These are phyloP conservation scores for Hippolais icterina DNA, from an alignment of 2,113 vertebrate genomes.

Conservation along the genomic window DNA sequence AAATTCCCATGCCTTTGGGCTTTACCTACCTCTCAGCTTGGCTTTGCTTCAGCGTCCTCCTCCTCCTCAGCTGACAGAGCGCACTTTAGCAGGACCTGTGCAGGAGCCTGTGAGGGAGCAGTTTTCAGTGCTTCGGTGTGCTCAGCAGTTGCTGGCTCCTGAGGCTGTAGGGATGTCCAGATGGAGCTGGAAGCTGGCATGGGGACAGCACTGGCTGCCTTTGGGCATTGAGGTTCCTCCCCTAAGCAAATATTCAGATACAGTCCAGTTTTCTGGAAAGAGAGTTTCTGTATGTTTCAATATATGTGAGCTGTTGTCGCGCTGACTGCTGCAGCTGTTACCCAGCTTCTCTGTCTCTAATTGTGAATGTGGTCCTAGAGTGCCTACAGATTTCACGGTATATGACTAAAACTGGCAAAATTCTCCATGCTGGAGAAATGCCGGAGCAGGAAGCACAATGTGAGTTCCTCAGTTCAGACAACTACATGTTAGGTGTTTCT, in stretches of 20 bases:
- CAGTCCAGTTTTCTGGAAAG: not conserved
- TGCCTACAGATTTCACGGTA: not conserved
- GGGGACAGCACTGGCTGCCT: not conserved
- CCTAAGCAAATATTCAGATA: not conserved
- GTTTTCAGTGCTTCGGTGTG: accelerated
- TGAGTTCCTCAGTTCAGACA: not conserved
- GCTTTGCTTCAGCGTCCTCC: not conserved
- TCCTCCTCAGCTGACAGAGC: accelerated
- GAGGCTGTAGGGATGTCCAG: not conserved
- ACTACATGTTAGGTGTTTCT: not conserved
- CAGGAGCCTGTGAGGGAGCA: not conserved
- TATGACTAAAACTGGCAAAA: not conserved
- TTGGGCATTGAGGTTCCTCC: not conserved
- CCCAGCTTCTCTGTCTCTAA: not conserved
- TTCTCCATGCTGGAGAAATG: not conserved
- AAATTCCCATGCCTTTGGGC: not conserved
- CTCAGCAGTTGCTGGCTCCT: not conserved
- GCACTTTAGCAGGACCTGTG: accelerated
- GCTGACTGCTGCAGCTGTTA: not conserved
- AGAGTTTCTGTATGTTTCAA: not conserved
- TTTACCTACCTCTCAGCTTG: not conserved
- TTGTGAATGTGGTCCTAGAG: not conserved
- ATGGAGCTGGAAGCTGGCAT: not conserved
- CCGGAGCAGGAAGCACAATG: not conserved
- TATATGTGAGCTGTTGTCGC: not conserved